phyloP scores from a whole-genome alignment of 2,113 vertebrate genomes.

The Oreotrochilus melanogaster region DNA sequence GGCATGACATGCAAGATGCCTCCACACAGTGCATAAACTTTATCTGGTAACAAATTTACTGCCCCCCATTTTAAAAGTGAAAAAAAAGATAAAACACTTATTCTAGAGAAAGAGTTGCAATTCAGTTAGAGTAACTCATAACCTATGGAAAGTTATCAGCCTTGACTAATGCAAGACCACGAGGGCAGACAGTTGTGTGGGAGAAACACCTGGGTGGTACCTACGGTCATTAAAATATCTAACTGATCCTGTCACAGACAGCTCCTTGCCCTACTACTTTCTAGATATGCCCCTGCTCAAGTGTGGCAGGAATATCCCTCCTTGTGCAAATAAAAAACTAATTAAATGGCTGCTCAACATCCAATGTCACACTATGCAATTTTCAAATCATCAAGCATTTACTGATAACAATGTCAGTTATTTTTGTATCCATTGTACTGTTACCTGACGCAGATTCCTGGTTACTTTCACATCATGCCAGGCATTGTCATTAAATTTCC shows the following conservation, averaged over 20 bases:
- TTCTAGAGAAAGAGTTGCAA: not conserved
- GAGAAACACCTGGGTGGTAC: not conserved
- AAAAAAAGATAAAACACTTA: not conserved
- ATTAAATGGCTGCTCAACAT: conserved; percentile 73
- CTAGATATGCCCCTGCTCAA: conserved; percentile 92
- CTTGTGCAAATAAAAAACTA: conserved; percentile 68
- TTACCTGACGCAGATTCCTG: conserved; percentile 99
- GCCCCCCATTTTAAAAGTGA: not conserved
- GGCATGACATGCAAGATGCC: conserved; percentile 45
- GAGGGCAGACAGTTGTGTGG: conserved; percentile 42
- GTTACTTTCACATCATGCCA: conserved; percentile 99
- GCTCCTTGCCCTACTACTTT: conserved; percentile 77
- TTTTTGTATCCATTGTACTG: conserved; percentile 91
- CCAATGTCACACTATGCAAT: conserved; percentile 48
- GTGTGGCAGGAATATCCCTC: conserved; percentile 81
- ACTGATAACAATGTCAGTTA: conserved; percentile 79
- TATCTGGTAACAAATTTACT: not conserved
- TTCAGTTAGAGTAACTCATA: not conserved
- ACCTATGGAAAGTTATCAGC: not conserved
- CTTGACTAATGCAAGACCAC: not conserved
- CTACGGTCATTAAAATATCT: conserved; percentile 13
- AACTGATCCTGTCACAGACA: conserved; percentile 46
- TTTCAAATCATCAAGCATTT: conserved; percentile 76
- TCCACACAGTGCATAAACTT: not conserved
- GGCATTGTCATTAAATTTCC: conserved; percentile 99